These are phyloP conservation scores for Aphidius colemani DNA, from an alignment of 2,888 invertebrate genomes.

Conservation along the genomic window DNA sequence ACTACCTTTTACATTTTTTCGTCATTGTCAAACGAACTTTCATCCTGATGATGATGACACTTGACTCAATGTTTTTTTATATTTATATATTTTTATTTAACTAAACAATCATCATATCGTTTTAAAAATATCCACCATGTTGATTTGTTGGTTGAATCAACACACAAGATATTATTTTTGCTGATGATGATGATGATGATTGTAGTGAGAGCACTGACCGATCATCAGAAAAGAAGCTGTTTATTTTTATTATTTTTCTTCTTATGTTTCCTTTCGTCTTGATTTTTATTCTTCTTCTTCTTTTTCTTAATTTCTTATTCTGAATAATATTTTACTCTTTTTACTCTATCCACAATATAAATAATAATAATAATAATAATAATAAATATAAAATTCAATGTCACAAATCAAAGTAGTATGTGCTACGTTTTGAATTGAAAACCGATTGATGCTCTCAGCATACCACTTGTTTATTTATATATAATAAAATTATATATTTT, in stretches of 20 bases:
- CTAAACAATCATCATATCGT: not conserved
- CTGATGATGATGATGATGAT: not conserved
- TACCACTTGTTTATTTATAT: no score
- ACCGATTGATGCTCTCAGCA: no score
- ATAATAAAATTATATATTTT: no score
- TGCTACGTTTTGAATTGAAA: no score
- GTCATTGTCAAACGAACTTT: constrained; percentile 45
- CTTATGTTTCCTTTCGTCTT: not conserved
- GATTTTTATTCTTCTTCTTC: constrained; percentile 1
- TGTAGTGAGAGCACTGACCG: constrained; percentile 31
- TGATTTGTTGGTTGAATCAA: constrained; percentile 18
- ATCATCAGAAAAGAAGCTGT: constrained; percentile 25
- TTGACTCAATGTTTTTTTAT: not conserved
- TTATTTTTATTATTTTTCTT: not conserved
- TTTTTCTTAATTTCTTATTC: constrained; percentile 14
- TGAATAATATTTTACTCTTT: not conserved
- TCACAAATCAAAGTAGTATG: constrained; percentile 12
- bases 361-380: no score
- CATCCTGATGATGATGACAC: constrained; percentile 31
- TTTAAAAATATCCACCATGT: not conserved
- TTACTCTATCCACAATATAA: constrained; percentile 12
- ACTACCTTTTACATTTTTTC: constrained; percentile 55
- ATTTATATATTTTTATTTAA: not conserved
- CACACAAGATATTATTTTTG: constrained; percentile 9
- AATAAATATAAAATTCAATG: constrained; percentile 9